Evolutionary conservation across 2,797 vertebrate species (phyloP).

Genomic region (Gouania willdenowi): DNA sequence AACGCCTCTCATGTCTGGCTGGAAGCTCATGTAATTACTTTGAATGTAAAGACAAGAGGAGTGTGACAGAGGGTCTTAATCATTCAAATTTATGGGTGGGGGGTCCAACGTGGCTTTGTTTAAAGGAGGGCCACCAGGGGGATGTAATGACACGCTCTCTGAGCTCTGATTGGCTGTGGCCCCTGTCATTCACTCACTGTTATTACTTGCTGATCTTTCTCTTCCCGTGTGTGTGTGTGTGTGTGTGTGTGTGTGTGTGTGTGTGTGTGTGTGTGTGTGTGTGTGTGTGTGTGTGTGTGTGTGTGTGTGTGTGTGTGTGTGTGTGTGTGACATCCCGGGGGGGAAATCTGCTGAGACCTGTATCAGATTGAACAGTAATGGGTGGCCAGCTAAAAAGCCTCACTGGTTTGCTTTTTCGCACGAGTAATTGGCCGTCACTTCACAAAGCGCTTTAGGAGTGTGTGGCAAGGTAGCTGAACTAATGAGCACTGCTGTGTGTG

Average conservation of each 20-base stretch:
- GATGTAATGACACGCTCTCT: conserved; percentile 37
- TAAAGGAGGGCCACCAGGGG: conserved; percentile 28
- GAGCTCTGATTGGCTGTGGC: conserved; percentile 32
- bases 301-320: not conserved
- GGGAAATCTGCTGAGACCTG: conserved; percentile 50
- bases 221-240: not conserved
- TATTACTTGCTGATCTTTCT: conserved; percentile 10
- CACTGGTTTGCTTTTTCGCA: conserved; percentile 68
- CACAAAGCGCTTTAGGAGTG: conserved; percentile 61
- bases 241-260: not conserved
- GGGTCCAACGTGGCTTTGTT: conserved; percentile 20
- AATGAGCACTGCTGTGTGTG: conserved; percentile 56
- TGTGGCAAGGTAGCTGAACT: conserved; percentile 66
- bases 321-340: conserved; percentile 22
- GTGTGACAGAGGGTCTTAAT: conserved; percentile 1
- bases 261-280: not conserved
- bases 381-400: conserved; percentile 69
- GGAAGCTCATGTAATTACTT: conserved; percentile 48
- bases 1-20: conserved; percentile 10
- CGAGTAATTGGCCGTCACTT: conserved; percentile 68
- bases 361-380: conserved; percentile 73
- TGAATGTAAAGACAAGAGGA: conserved; percentile 24
- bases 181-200: conserved; percentile 47
- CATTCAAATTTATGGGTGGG: conserved; percentile 28
- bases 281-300: conserved; percentile 1